Percentiles rank a stretch among this genome's conserved stretches.
Evolutionary conservation across 2,113 vertebrate genomes (phyloP).

Genomic region (Leucopternis melanops): DNA sequence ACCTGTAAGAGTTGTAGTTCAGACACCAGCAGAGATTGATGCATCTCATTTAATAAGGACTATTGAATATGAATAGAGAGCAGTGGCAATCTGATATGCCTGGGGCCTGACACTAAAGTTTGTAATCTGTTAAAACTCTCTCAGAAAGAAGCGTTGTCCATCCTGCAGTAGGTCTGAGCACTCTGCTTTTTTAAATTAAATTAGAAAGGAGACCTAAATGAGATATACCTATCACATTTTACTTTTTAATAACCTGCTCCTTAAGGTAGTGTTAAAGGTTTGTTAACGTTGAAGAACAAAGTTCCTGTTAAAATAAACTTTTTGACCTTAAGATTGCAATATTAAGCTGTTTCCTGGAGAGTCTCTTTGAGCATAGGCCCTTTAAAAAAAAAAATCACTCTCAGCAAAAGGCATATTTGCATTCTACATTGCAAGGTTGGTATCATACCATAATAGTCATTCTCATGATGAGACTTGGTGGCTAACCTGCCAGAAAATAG

Average conservation of each 20-base stretch:
- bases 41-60: not conserved
- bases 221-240: not conserved
- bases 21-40: not conserved
- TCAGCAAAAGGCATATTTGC: not conserved
- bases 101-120: not conserved
- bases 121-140: not conserved
- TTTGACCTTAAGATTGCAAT: not conserved
- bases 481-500: constrained; percentile 31
- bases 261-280: not conserved
- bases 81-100: not conserved
- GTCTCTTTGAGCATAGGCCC: not conserved
- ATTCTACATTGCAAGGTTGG: not conserved
- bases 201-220: not conserved
- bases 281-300: not conserved
- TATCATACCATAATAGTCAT: not conserved
- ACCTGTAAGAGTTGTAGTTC: not conserved
- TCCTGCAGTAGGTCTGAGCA: not conserved
- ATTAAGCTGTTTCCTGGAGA: not conserved
- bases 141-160: not conserved
- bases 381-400: not conserved
- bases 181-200: not conserved
- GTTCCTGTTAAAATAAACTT: not conserved
- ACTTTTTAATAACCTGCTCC: not conserved
- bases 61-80: not conserved
- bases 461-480: not conserved